A percentile compares a stretch with the other conserved stretches of the same genome.
Conservation (phyloP, 2,797 vertebrate species). For the Sebastes kiyomatsui region DNA sequence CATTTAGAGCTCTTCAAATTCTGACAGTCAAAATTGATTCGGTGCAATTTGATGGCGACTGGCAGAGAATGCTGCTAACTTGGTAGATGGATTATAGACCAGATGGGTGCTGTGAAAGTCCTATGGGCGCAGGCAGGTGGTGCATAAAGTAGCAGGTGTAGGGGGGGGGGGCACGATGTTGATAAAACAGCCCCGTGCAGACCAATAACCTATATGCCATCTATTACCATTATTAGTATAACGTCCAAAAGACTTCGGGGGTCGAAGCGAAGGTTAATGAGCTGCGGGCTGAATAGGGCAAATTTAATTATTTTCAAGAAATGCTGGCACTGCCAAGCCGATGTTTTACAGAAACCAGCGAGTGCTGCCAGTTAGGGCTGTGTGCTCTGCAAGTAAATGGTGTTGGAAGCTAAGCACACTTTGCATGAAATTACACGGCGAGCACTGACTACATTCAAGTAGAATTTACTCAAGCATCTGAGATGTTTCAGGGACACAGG, state of each 20-base stretch:
- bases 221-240: constrained; percentile 22
- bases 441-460: constrained; percentile 18
- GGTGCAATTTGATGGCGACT: not conserved
- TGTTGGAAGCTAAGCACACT: constrained; percentile 21
- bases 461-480: constrained; percentile 33
- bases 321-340: constrained; percentile 12
- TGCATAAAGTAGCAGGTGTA: constrained; percentile 6
- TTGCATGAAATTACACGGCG: constrained; percentile 34
- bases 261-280: constrained; percentile 49
- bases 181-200: constrained; percentile 1
- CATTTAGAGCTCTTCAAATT: not conserved
- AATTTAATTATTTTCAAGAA: constrained; percentile 50
- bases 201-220: constrained; percentile 23
- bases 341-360: constrained; percentile 29
- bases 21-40: not conserved
- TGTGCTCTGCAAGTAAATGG: constrained; percentile 46
- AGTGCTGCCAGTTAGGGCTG: constrained; percentile 26
- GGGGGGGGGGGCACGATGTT: not conserved
- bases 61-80: not conserved
- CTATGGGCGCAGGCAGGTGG: not conserved
- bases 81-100: constrained; percentile 5
- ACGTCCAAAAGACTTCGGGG: constrained; percentile 18
- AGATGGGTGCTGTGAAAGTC: constrained; percentile 18
- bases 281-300: constrained; percentile 17
- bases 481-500: constrained; percentile 38